These are phyloP conservation scores for Pluvialis apricaria DNA, from an alignment of 2,113 vertebrate species.

Conservation along the genomic window DNA sequence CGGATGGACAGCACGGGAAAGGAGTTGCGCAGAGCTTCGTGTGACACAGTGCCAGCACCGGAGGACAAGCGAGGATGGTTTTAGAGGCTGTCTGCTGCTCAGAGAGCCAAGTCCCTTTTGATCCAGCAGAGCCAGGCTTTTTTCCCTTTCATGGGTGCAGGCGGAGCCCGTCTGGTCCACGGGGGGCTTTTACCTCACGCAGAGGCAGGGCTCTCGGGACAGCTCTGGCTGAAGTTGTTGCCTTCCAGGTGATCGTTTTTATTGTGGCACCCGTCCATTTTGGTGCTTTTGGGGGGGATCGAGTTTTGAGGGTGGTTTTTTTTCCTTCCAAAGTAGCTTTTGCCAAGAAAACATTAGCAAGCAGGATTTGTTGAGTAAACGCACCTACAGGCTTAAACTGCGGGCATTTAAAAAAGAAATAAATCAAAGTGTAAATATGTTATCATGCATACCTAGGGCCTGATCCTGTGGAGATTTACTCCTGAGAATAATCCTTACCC, in stretches of 20 bases:
- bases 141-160: neutral
- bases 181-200: neutral
- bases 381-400: neutral
- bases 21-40: neutral
- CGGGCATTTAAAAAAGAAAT: neutral
- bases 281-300: neutral
- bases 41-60: neutral
- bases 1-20: neutral
- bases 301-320: no score
- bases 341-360: neutral
- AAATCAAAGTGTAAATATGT: constrained; percentile 8
- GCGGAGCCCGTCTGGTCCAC: neutral
- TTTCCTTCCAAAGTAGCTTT: neutral
- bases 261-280: neutral
- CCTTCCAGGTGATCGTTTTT: neutral
- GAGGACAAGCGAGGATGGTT: neutral
- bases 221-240: neutral
- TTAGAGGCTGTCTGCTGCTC: neutral
- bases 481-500: neutral
- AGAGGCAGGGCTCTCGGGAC: neutral
- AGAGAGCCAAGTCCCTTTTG: neutral
- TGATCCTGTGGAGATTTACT: neutral
- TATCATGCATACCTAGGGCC: constrained; percentile 8
- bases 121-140: neutral
- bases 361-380: neutral